Percentiles rank a stretch among this genome's conserved stretches.
Evolutionary conservation across 1,140 invertebrate species (phyloP).

Genomic region (Drosophila melanica): DNA sequence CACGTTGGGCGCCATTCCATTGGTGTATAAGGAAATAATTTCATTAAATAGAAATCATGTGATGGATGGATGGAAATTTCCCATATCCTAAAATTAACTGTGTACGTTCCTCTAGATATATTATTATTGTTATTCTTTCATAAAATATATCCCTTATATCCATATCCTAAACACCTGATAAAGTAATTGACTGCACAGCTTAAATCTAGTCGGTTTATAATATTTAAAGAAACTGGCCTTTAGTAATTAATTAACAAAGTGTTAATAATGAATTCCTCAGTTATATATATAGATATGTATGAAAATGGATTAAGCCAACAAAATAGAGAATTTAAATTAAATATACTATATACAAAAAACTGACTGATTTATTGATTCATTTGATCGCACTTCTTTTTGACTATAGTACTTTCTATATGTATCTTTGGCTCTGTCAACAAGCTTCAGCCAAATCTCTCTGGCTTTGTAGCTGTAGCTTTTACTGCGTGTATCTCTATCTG

Average conservation of each 20-base stretch:
- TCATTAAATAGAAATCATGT: not conserved
- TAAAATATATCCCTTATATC: no score
- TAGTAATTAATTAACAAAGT: conserved; percentile 13
- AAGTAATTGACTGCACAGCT: not conserved
- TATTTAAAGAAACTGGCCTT: not conserved
- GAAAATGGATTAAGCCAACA: not conserved
- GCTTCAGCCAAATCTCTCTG: not conserved
- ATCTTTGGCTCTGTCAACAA: not conserved
- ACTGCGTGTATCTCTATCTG: conserved; percentile 8
- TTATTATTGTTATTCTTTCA: no score
- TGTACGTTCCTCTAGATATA: no score
- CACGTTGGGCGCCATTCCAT: not conserved
- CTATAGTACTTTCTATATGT: no score
- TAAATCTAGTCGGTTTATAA: not conserved
- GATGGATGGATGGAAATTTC: no score
- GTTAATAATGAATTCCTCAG: not conserved
- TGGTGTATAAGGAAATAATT: not conserved
- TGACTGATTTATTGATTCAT: no score
- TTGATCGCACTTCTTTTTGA: not conserved
- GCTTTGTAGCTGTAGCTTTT: not conserved
- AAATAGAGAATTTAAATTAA: not conserved
- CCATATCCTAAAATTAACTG: no score
- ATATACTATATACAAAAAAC: no score
- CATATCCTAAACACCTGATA: not conserved
- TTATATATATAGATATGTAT: not conserved